Conservation (phyloP, 1,140 invertebrate genomes). For the Lucilia cuprina region DNA sequence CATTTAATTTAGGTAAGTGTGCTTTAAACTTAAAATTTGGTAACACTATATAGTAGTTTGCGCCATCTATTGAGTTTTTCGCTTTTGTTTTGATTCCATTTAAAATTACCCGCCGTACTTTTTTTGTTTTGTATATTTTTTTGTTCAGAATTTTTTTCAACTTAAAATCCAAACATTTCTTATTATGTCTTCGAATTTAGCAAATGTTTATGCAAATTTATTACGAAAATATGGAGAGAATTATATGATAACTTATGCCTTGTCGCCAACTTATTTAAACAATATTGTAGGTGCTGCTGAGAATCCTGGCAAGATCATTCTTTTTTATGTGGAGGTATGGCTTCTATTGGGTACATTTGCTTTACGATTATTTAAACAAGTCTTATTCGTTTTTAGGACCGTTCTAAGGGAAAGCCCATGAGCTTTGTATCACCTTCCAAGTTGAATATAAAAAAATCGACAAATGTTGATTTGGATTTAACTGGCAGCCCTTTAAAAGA, state of each 20-base stretch:
- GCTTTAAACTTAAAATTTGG: too few species aligned
- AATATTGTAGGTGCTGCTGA: constrained; percentile 45
- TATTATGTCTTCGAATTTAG: constrained; percentile 38
- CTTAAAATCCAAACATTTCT: too few species aligned
- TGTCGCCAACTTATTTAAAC: constrained; percentile 48
- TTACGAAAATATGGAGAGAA: constrained; percentile 49
- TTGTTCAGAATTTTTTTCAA: too few species aligned
- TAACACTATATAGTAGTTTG: too few species aligned
- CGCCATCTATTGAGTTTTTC: too few species aligned
- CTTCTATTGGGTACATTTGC: background rate
- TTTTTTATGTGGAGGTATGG: constrained; percentile 51
- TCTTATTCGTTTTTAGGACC: constrained; percentile 26
- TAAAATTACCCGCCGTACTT: background rate
- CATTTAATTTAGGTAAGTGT: too few species aligned
- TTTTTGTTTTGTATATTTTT: too few species aligned
- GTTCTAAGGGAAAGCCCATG: background rate
- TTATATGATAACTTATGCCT: constrained; percentile 49
- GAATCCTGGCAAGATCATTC: constrained; percentile 47
- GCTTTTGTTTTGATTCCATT: background rate
- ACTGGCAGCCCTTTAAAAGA: constrained; percentile 59
- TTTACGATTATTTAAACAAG: background rate
- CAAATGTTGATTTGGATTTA: constrained; percentile 45
- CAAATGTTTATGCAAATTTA: constrained; percentile 52
- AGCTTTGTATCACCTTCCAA: constrained; percentile 44
- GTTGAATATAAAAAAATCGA: constrained; percentile 27